phyloP scores from a whole-genome alignment of 2,888 invertebrate species.

The Proisotoma minuta region DNA sequence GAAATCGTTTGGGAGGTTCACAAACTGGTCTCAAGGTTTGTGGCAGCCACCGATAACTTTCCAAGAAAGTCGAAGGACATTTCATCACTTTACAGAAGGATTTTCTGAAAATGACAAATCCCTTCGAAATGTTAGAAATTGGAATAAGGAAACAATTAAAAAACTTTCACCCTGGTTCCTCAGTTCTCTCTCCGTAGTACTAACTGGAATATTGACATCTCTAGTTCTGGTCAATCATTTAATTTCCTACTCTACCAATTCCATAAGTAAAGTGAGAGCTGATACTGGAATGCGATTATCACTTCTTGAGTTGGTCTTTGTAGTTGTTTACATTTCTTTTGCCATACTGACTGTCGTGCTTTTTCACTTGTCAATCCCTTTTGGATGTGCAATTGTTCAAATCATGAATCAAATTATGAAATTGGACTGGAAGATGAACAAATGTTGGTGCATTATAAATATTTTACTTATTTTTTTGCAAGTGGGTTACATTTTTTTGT shows the following conservation, averaged over 20 bases:
- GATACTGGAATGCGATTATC: no score
- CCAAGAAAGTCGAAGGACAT: background rate
- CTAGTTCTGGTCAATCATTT: background rate
- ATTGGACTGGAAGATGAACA: background rate
- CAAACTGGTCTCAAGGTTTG: background rate
- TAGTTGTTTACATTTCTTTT: background rate
- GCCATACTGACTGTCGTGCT: conserved; percentile 1
- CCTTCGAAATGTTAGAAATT: background rate
- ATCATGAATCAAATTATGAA: background rate
- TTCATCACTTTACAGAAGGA: background rate
- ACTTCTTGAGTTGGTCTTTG: background rate
- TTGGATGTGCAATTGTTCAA: background rate
- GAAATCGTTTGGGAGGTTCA: conserved; percentile 11
- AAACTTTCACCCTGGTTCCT: background rate
- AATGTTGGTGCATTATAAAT: conserved; percentile 3
- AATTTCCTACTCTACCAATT: background rate
- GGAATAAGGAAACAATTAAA: background rate
- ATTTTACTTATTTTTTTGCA: background rate
- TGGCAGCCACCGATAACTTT: conserved; percentile 6
- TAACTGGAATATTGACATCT: background rate
- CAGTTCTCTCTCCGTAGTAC: background rate
- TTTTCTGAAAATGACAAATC: background rate
- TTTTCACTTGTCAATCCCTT: background rate
- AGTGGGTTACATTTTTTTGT: no score
- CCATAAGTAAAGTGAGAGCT: background rate